Evolutionary conservation across 2,888 invertebrate species (phyloP), one percentile per base, ranked within the genome.

Genomic region (Acronicta aceris): DNA sequence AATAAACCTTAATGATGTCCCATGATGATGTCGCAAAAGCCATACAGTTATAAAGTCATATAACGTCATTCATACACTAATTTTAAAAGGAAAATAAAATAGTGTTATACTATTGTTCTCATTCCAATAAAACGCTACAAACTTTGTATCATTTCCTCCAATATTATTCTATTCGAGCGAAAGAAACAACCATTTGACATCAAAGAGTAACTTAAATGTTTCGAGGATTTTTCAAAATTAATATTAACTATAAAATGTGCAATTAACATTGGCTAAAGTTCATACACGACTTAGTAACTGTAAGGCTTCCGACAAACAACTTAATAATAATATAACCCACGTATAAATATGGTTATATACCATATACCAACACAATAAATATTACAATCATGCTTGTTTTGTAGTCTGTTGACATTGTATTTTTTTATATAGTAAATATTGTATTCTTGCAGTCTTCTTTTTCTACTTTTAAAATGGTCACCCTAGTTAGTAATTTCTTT

Each of bases 381-480:
- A 83, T 72, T 81, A 91, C 89, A 91, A 83, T 86, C 92, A 92
- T 91, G 91, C 91, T 86, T 80, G 79, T 78, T 72, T 71, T 71
- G 78, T 77, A 78, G 79, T 80, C 82, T 86, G 86, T 81, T 84
- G 83, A 88, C 86, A 85, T 78, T 79, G 79, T 33, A 12, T 33
- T 30, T 1, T 30, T 1, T 9, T 30, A 9, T 33, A 12, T 30
- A 33, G 12, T 12, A 33, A 33, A 33, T 33, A 10, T 12, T 38
- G 7, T 7, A 38, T 38, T 8, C 6, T 38, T 36, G 12, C 38
- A 2, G 8, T 12, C 2, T 15, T 46, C 1, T 2, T n/a, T 30
- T 9, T 25, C 25, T 46, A 41, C 8, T 4, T 33, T 15, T 36
- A 38, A 36, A 3, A 30, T 54, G 53, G 42, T 17, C 17, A 68